A percentile compares a stretch with the other conserved stretches of the same genome.
These are phyloP conservation scores for Siphlonurus alternatus DNA, from an alignment of 2,888 invertebrate genomes.

Conservation along the genomic window DNA sequence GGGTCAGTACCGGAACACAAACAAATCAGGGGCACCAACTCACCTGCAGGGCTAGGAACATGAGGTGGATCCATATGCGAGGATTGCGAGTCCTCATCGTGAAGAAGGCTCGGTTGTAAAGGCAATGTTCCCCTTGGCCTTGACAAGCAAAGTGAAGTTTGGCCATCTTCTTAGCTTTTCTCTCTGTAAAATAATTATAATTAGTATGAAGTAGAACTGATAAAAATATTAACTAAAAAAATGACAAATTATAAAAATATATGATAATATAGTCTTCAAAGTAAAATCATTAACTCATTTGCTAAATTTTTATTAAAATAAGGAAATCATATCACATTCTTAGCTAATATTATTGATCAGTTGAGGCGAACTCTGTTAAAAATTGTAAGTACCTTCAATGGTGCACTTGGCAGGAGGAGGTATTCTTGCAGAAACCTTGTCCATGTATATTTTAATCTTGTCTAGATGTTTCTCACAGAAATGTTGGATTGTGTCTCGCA, in stretches of 20 bases:
- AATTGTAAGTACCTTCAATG: conserved; percentile 57
- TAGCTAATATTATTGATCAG: too few relatives aligned
- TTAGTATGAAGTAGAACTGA: conserved; percentile 5
- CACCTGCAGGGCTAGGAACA: conserved; percentile 83
- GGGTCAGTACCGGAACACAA: too few relatives aligned
- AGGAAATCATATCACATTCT: too few relatives aligned
- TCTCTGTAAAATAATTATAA: conserved; percentile 34
- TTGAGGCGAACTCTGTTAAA: too few relatives aligned
- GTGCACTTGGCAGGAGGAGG: conserved; percentile 88
- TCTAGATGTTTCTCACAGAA: conserved; percentile 90
- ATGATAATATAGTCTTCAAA: not conserved
- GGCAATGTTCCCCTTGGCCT: conserved; percentile 64
- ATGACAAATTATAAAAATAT: not conserved
- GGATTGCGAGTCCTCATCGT: conserved; percentile 65
- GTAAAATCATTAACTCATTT: not conserved
- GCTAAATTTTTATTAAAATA: too few relatives aligned
- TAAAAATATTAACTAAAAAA: not conserved
- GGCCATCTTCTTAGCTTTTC: conserved; percentile 69
- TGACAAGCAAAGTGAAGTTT: conserved; percentile 83
- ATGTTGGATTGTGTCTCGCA: conserved; percentile 82
- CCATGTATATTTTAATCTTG: conserved; percentile 83
- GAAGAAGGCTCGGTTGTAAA: conserved; percentile 66
- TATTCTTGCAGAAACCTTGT: conserved; percentile 62
- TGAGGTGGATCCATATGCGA: conserved; percentile 85
- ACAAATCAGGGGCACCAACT: conserved; percentile 3